Evolutionary conservation across 1,140 invertebrate genomes (phyloP), one percentile per base, ranked within the genome.

Genomic region (Sinella curviseta): DNA sequence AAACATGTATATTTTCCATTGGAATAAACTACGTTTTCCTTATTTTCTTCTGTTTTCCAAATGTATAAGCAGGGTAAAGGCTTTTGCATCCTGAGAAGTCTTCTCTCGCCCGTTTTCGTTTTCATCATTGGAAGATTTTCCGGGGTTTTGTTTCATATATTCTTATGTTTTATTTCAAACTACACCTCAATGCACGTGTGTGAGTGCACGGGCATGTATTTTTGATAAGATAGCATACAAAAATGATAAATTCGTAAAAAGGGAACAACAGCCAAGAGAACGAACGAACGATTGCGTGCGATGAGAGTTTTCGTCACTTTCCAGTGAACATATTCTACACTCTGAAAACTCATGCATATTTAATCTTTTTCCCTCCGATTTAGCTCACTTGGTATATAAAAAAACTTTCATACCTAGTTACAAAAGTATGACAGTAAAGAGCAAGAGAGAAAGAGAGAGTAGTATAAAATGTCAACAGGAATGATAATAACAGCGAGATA

Each of bases 391-490:
- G 8, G 8, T 20, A 20, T 20, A 48, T 12, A 20, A 8, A 48
- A 48, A 48, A 48, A 8, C 20, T 48, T 48, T 48, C 20, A 48
- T 20, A 12, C 39, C 39, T 12, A 48, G 8, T 48, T 48, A 12
- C 39, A 48, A 48, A 8, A 20, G 8, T 48, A 20, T 48, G 39
- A 48, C 39, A 48, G 39, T 48, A 48, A 48, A 48, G 39, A 20
- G 20, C 8, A 48, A 8, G 39, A 48, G 20, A 12, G 57, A 60
- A 16, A 17, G 24, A 4, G 57, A 24, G 26, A 31, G 8, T 70
- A 30, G 8, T 70, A 30, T 30, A 70, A 70, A 70, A 70, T 70
- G 65, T 70, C 65, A 70, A 70, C 31, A 70, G 30, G 31, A 70
- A 70, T 70, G 65, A 33, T 70, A 24, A 70, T 12, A 26, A 26